Conservation (phyloP, 2,888 invertebrate genomes). For the Drosophila mimica region DNA sequence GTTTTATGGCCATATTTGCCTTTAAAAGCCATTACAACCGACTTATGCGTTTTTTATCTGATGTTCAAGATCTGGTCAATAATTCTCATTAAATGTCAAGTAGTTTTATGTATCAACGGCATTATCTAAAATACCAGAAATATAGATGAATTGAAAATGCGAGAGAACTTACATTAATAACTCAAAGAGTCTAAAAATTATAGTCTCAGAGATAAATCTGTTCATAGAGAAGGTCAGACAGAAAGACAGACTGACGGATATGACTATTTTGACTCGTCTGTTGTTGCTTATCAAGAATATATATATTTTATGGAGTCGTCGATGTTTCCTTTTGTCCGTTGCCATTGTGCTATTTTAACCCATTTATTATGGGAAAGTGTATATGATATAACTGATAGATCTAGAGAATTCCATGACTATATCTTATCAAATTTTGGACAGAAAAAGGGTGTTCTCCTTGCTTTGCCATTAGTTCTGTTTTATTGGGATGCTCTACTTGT, state of each 20-base stretch:
- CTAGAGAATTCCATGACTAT: neutral
- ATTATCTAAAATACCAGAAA: neutral
- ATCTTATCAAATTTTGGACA: neutral
- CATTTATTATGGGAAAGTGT: neutral
- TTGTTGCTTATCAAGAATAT: neutral
- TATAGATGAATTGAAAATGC: neutral
- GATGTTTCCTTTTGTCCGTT: no score
- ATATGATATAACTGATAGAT: neutral
- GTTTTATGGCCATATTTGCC: neutral
- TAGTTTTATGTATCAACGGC: neutral
- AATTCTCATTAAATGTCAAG: neutral
- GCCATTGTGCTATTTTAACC: neutral
- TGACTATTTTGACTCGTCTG: neutral
- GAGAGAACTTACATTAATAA: neutral
- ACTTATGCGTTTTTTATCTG: neutral
- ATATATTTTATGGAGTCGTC: no score
- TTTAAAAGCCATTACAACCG: no score
- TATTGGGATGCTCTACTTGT: conserved; percentile 27
- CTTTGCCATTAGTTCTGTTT: conserved; percentile 19
- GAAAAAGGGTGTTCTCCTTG: neutral
- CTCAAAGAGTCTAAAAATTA: neutral
- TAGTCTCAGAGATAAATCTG: no score
- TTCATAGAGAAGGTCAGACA: no score
- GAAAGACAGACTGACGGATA: no score
- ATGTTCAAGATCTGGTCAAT: neutral